These are phyloP conservation scores for Drosophila quinaria DNA, from an alignment of 2,888 invertebrate species.

Conservation along the genomic window DNA sequence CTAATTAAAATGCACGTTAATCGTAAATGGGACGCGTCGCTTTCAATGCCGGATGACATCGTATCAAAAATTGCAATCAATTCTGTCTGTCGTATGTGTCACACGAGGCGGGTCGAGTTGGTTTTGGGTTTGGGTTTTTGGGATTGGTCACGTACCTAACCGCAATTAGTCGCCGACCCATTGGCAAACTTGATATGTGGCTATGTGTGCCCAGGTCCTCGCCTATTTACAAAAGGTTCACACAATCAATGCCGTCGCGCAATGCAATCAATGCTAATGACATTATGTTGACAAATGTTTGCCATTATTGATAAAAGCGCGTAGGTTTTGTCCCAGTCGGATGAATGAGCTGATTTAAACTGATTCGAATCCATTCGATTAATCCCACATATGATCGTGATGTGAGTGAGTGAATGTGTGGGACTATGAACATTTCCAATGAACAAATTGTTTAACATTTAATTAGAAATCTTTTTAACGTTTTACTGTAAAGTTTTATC, in stretches of 20 bases:
- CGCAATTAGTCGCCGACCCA: conserved; percentile 77
- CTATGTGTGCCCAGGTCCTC: conserved; percentile 39
- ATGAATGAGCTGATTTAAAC: conserved; percentile 46
- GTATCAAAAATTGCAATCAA: conserved; percentile 49
- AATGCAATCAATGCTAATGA: conserved; percentile 82
- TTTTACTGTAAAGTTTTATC: not conserved
- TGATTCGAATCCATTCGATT: conserved; percentile 30
- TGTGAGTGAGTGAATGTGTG: not conserved
- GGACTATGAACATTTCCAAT: conserved; percentile 12
- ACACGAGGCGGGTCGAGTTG: conserved; percentile 29
- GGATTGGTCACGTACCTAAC: conserved; percentile 70
- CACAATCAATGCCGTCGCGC: conserved; percentile 73
- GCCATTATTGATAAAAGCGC: conserved; percentile 78
- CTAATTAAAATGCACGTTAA: conserved; percentile 76
- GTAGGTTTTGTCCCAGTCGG: conserved; percentile 18
- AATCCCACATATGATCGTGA: not conserved
- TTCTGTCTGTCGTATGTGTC: conserved; percentile 25
- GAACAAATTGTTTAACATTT: conserved; percentile 13
- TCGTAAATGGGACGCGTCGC: conserved; percentile 61
- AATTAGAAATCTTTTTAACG: conserved; percentile 13
- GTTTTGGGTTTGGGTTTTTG: conserved; percentile 19
- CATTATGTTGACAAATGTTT: conserved; percentile 82
- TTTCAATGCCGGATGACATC: conserved; percentile 32
- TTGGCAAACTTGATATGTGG: conserved; percentile 66
- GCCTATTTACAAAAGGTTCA: conserved; percentile 75